phyloP scores from a whole-genome alignment of 1,140 invertebrate genomes.

The Apocrypta bakeri region DNA sequence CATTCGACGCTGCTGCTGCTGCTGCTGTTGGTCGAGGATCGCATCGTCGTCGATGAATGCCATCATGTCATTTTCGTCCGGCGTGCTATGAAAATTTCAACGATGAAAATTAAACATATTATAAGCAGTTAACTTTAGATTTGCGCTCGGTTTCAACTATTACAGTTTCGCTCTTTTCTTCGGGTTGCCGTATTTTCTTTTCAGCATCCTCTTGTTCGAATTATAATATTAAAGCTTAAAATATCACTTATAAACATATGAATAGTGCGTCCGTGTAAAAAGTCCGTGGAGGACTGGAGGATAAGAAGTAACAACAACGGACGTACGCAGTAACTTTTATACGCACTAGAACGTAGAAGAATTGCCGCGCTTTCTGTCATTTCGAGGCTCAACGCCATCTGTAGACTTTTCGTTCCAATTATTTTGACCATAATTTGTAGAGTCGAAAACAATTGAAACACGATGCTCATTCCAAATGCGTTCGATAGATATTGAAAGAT shows the following conservation, averaged over 20 bases:
- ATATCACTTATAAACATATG: too few relatives aligned
- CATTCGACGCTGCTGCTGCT: conserved; percentile 56
- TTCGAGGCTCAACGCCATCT: conserved; percentile 9
- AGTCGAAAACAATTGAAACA: too few relatives aligned
- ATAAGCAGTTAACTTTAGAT: too few relatives aligned
- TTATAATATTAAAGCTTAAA: not conserved
- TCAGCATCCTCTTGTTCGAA: not conserved
- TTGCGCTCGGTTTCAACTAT: not conserved
- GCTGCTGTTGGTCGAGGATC: conserved; percentile 64
- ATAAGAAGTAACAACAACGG: too few relatives aligned
- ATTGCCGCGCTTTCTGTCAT: conserved; percentile 1
- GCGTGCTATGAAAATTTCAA: conserved; percentile 64
- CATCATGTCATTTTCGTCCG: conserved; percentile 72
- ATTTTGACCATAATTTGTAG: too few relatives aligned
- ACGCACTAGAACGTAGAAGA: too few relatives aligned
- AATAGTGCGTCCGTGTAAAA: too few relatives aligned
- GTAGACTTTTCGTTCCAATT: not conserved
- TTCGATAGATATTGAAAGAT: too few relatives aligned
- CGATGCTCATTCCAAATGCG: too few relatives aligned
- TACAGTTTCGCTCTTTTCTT: not conserved
- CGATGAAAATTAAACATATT: too few relatives aligned
- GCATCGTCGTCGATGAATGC: conserved; percentile 74
- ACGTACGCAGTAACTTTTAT: too few relatives aligned
- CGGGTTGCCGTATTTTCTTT: not conserved
- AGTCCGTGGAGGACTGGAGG: too few relatives aligned